Conservation (phyloP, 2,797 vertebrate species). For the Lerista edwardsae region DNA sequence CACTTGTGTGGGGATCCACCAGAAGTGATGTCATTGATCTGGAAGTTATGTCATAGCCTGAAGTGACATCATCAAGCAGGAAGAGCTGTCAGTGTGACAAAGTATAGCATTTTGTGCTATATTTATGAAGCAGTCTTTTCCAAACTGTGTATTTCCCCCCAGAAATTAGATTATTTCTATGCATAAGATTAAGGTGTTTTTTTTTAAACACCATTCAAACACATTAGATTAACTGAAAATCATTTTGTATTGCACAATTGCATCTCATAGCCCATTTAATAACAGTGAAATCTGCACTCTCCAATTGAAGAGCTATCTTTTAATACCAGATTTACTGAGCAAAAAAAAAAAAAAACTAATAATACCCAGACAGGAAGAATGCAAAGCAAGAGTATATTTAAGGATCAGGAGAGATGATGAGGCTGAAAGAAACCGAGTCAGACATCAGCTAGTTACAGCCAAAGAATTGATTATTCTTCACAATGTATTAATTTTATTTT, state of each 20-base stretch:
- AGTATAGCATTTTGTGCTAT: not conserved
- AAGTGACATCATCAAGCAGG: no score
- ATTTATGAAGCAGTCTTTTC: not conserved
- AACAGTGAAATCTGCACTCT: not conserved
- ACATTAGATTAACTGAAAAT: slow-evolving; percentile 6
- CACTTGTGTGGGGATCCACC: no score
- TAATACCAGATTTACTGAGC: slow-evolving; percentile 11
- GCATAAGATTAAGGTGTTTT: not conserved
- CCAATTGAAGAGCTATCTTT: not conserved
- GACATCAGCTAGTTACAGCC: not conserved
- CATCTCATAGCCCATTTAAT: not conserved
- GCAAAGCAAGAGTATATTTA: slow-evolving; percentile 14
- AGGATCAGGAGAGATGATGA: slow-evolving; percentile 7
- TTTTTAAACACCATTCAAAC: not conserved
- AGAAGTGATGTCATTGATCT: no score
- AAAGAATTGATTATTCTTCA: not conserved
- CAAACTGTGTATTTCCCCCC: not conserved
- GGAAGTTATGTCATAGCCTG: no score
- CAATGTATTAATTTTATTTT: slow-evolving; percentile 32
- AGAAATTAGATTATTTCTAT: not conserved
- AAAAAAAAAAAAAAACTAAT: not conserved
- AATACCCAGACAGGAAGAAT: not conserved
- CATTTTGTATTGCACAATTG: slow-evolving; percentile 3
- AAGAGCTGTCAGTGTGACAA: no score
- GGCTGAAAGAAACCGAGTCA: not conserved